Evolutionary conservation across 1,140 invertebrate genomes (phyloP).

Genomic region (Probaryconus sp.): DNA sequence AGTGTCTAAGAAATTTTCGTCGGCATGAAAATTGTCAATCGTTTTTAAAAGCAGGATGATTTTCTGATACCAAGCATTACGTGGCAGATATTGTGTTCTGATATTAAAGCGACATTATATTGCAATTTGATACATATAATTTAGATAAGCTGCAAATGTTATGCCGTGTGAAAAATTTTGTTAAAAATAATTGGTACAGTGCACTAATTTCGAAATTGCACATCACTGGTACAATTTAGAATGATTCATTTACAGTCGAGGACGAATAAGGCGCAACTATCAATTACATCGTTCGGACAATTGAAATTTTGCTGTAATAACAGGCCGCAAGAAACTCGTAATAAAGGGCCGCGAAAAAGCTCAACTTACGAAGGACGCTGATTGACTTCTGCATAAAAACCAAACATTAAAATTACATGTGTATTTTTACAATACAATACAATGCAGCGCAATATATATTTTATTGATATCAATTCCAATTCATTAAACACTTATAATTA

Average conservation of each 20-base stretch:
- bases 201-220: constrained; percentile 40
- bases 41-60: too few species aligned
- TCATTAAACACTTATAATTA: constrained; percentile 45
- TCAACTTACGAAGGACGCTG: constrained; percentile 49
- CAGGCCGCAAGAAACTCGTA: constrained; percentile 51
- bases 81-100: too few species aligned
- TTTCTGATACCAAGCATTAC: too few species aligned
- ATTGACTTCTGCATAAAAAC: constrained; percentile 43
- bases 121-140: constrained; percentile 34
- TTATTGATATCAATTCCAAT: constrained; percentile 11
- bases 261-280: constrained; percentile 38
- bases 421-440: constrained; percentile 32
- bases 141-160: constrained; percentile 11
- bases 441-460: neutral
- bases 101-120: too few species aligned
- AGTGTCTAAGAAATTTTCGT: too few species aligned
- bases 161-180: constrained; percentile 32
- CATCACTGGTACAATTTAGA: constrained; percentile 42
- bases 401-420: constrained; percentile 43
- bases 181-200: constrained; percentile 43
- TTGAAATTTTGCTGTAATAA: constrained; percentile 60
- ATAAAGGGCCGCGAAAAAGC: constrained; percentile 55
- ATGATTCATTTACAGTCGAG: constrained; percentile 52
- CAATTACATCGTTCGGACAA: constrained; percentile 61
- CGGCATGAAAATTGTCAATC: too few species aligned